Percentiles rank a stretch among this genome's conserved stretches.
Conservation (phyloP, 2,888 invertebrate genomes). For the Suillia variegata region DNA sequence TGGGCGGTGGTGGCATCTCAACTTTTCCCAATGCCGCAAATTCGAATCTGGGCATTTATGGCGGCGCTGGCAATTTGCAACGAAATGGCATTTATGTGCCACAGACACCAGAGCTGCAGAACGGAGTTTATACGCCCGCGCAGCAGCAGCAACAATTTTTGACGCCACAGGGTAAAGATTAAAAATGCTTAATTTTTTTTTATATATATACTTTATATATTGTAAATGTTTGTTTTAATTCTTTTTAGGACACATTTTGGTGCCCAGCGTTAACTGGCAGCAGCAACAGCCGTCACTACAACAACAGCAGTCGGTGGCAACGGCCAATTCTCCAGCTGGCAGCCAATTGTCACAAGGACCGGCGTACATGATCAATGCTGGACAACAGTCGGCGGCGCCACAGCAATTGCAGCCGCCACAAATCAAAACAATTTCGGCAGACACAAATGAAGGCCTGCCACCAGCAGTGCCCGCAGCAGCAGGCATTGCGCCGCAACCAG, state of each 20-base stretch:
- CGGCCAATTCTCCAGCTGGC: not conserved
- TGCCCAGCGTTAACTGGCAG: slow-evolving; percentile 45
- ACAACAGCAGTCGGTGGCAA: slow-evolving; percentile 18
- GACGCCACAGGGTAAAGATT: slow-evolving; percentile 22
- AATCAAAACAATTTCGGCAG: slow-evolving; percentile 20
- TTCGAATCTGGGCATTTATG: slow-evolving; percentile 36
- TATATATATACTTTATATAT: too few relatives aligned
- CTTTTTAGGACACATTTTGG: slow-evolving; percentile 15
- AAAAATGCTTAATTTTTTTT: too few relatives aligned
- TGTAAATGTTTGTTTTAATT: too few relatives aligned
- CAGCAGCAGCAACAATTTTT: slow-evolving; percentile 30
- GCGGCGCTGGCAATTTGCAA: too few relatives aligned
- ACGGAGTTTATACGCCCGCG: slow-evolving; percentile 1
- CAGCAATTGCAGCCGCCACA: slow-evolving; percentile 26
- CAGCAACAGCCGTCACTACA: slow-evolving; percentile 23
- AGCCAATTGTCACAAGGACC: slow-evolving; percentile 8
- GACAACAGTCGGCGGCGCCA: slow-evolving; percentile 16
- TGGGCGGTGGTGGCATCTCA: too few relatives aligned
- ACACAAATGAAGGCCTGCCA: slow-evolving; percentile 9
- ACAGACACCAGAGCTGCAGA: slow-evolving; percentile 23
- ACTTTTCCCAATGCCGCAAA: slow-evolving; percentile 15
- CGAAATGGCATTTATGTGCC: slow-evolving; percentile 50
- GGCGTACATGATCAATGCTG: slow-evolving; percentile 19
- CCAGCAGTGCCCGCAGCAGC: slow-evolving; percentile 24
- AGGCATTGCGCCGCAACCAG: slow-evolving; percentile 9